Evolutionary conservation across 1,140 invertebrate genomes (phyloP), one percentile per base, ranked within the genome.

Genomic region (Camponotus floridanus): DNA sequence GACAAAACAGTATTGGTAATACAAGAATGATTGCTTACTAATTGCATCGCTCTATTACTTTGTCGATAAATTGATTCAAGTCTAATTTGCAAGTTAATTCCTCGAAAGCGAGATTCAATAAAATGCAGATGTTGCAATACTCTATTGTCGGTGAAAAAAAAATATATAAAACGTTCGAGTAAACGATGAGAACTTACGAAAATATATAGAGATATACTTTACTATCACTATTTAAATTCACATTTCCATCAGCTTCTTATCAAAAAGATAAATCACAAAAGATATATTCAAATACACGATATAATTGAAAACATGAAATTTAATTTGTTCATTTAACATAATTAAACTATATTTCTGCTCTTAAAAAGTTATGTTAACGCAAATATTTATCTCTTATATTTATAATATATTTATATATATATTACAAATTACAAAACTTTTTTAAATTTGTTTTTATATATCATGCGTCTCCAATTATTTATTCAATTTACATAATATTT

Each of bases 111-210:
- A n/a, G 33, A 67, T 8, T 76, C 57, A 83, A 85, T 88, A 85
- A 88, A 88, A 88, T 88, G 81, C 81, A 88, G 57, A 88, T 88
- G 6, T 39, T 39, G 86, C 65, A 42, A 71, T 78, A 57, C 18
- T 21, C 45, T 11, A 42, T 31, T 55, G 26, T 39, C 9, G 39
- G 21, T 55, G 57, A 70, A 85, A 26, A 26, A 26, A 26, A 26
- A 26, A 26, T 26, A 88, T 85, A 42, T 9, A 42, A 85, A 78
- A 85, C 39, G 48, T 71, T 45, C 18, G 13, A 33, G n/a, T 6
- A 68, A 18, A 15, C 26, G 15, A 31, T 21, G 21, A 80, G 42
- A 81, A 13, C 45, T 48, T 48, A 48, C 39, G 18, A 33, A 18
- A 39, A 7, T 33, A 18, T 31, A 31, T 3, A 65, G 26, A 51